These are phyloP conservation scores for Myrmecophaga tridactyla DNA, from an alignment of 2,113 vertebrate species.

Conservation along the genomic window DNA sequence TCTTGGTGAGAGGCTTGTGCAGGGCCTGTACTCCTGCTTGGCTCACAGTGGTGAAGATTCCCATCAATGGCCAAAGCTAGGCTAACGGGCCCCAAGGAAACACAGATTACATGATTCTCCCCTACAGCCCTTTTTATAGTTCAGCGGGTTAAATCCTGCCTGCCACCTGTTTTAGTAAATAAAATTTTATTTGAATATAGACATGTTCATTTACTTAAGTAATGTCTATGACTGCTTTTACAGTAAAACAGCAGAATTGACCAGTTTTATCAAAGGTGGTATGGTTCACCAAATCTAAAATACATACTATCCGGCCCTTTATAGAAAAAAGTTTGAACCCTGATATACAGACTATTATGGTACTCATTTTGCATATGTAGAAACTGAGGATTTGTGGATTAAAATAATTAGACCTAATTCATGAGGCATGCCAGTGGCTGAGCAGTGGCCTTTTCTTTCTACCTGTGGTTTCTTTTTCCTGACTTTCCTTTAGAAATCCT, in stretches of 20 bases:
- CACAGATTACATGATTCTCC: not conserved
- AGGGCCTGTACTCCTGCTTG: too few relatives aligned
- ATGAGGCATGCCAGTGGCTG: not conserved
- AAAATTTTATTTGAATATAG: too few relatives aligned
- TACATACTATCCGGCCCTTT: too few relatives aligned
- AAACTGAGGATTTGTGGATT: not conserved
- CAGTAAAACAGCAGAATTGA: not conserved
- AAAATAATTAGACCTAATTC: not conserved
- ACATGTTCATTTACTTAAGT: not conserved
- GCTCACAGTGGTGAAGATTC: too few relatives aligned
- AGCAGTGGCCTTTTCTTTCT: not conserved
- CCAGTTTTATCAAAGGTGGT: not conserved
- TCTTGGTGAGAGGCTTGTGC: too few relatives aligned
- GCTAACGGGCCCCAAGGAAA: not conserved
- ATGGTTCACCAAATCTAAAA: too few relatives aligned
- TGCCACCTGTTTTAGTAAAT: not conserved
- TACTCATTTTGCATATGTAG: too few relatives aligned
- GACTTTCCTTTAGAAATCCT: not conserved
- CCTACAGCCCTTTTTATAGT: not conserved
- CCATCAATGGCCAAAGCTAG: not conserved
- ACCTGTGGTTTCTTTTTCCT: not conserved
- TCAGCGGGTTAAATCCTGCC: not conserved
- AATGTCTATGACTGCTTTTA: not conserved
- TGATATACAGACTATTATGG: not conserved
- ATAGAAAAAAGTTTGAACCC: not conserved